phyloP scores from a whole-genome alignment of 2,888 invertebrate species.

The Eledona agricola region DNA sequence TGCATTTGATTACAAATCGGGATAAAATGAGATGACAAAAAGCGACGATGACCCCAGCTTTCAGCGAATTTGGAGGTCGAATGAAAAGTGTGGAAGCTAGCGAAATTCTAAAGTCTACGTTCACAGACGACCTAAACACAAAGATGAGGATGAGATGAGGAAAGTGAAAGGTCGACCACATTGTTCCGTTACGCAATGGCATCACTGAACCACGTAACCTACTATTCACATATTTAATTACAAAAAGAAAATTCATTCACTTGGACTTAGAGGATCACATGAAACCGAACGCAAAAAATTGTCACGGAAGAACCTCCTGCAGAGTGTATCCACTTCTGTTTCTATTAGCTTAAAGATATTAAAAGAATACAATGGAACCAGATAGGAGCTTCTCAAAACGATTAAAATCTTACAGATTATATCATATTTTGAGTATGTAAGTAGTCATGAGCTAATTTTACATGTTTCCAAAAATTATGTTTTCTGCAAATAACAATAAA shows the following conservation, averaged over 20 bases:
- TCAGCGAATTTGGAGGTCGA: too few species aligned
- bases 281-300: too few species aligned
- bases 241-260: conserved; percentile 31
- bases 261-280: conserved; percentile 31
- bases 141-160: conserved; percentile 34
- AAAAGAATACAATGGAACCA: too few species aligned
- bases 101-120: conserved; percentile 11
- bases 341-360: too few species aligned
- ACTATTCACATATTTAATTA: conserved; percentile 31
- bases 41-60: conserved; percentile 19
- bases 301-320: too few species aligned
- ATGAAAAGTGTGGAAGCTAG: conserved; percentile 3
- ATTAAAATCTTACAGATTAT: too few species aligned
- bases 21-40: conserved; percentile 15
- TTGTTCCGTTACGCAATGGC: conserved; percentile 34
- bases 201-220: conserved; percentile 33
- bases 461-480: too few species aligned
- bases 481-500: too few species aligned
- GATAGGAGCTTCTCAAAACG: too few species aligned
- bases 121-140: conserved; percentile 11
- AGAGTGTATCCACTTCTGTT: too few species aligned
- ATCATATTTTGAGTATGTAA: too few species aligned
- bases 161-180: conserved; percentile 39
- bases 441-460: too few species aligned
- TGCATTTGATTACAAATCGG: conserved; percentile 32